Base-by-base conservation (phyloP, 37 sponge, comb jelly and placozoan species). In the Dysidea cf. avara region DNA sequence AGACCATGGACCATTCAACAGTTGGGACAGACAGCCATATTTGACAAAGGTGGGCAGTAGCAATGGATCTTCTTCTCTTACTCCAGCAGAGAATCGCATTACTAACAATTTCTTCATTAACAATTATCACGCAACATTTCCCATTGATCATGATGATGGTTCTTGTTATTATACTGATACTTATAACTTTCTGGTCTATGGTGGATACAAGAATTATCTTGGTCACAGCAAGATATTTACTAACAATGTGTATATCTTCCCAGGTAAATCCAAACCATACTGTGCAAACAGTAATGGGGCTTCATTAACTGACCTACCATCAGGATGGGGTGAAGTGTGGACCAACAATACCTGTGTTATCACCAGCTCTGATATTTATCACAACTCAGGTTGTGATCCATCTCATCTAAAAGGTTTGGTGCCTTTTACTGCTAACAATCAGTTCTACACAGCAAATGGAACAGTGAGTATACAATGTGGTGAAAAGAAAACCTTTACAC, bases 81-180 rank as follows among this genome's bases (percentile, higher is more conserved):
- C 46, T 1, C 84, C 77, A 57, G 77, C 76, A 4, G 34, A 57
- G 54, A 38, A 13, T 29, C 29, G 66, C 31, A 33, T 76, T 22
- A 76, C 50, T n/a, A 16, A 40, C 7, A 83, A 83, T 70, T 83
- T 77, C 64, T 17, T 83, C 40, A 64, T 83, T 39, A 83, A 68
- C 51, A 76, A 68, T 39, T 72, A 83, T 53, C 83, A 82, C 52
- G 49, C 77, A 16, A 57, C 47, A 2, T 83, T 64, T 61, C 76
- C 73, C 31, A 66, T 83, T 76, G 84, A 83, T 50, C 84, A 83
- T 31, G 84, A 83, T 50, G 84, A 83, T 50, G 84, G 84, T 14
- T 72, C 73, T 33, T 75, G 77, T 58, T 72, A 83, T 35, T 83
- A 76, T 61, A 37, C 48, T n/a, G 77, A 83, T 53, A 75, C 62